Percentiles rank a stretch among this genome's conserved stretches.
Evolutionary conservation across 2,797 vertebrate species (phyloP).

Genomic region (Artibeus lituratus): DNA sequence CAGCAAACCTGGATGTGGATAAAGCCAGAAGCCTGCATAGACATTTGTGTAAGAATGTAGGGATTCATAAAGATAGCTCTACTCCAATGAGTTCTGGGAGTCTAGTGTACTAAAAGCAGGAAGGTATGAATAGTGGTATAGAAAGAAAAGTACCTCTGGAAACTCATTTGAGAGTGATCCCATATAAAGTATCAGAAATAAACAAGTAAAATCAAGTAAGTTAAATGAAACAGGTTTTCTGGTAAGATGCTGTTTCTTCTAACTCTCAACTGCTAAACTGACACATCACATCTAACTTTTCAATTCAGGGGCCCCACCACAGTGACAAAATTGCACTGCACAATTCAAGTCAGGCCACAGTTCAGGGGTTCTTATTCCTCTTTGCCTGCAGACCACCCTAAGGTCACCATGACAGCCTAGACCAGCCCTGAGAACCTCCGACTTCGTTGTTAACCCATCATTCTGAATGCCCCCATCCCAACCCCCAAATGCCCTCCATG

Average conservation of each 20-base stretch:
- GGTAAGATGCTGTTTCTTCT: neutral
- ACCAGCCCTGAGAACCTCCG: neutral
- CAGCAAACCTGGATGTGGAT: neutral
- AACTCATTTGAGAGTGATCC: neutral
- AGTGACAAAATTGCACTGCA: neutral
- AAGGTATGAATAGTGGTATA: neutral
- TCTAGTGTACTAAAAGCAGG: neutral
- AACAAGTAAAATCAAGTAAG: constrained; percentile 29
- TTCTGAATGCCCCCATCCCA: neutral
- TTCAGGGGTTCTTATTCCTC: neutral
- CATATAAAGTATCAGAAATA: neutral
- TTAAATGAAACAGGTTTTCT: constrained; percentile 4
- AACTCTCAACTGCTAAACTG: neutral
- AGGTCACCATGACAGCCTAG: neutral
- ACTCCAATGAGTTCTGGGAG: neutral
- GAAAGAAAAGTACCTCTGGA: constrained; percentile 27
- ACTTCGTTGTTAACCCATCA: neutral
- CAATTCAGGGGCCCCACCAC: neutral
- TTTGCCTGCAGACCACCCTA: neutral
- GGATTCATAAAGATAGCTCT: neutral
- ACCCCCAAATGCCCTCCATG: neutral
- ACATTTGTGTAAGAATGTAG: constrained; percentile 2
- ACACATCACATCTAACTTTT: neutral
- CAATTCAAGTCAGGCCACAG: neutral
- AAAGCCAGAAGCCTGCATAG: neutral